Conservation (phyloP, 2,888 invertebrate species). For the Cepaea hortensis region DNA sequence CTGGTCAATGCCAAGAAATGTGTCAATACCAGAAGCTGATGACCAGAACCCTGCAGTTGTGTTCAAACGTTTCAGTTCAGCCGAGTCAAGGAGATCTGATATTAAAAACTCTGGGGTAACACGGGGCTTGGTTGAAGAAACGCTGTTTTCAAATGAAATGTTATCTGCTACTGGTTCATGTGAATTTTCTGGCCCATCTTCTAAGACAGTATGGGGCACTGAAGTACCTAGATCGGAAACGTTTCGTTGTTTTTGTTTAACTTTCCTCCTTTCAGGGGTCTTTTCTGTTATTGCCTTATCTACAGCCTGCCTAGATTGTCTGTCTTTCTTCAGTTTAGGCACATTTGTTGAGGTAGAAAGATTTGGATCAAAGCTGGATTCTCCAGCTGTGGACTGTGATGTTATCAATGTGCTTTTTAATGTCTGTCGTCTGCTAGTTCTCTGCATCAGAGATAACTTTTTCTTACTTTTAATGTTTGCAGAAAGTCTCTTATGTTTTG, state of each 20-base stretch:
- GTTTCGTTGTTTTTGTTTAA: neutral
- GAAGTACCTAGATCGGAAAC: neutral
- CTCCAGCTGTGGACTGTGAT: neutral
- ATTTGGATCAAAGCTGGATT: neutral
- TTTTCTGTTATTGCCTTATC: neutral
- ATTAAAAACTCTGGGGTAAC: constrained; percentile 16
- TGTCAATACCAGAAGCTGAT: constrained; percentile 26
- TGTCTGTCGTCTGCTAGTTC: neutral
- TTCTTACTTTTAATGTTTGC: neutral
- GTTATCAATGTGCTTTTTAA: neutral
- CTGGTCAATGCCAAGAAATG: neutral
- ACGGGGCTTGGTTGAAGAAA: neutral
- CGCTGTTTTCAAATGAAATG: neutral
- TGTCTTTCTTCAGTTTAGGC: neutral
- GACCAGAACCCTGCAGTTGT: constrained; percentile 48
- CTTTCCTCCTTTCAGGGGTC: neutral
- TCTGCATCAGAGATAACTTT: neutral
- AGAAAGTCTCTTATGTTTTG: neutral
- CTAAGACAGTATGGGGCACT: neutral
- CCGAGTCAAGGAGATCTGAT: constrained; percentile 35
- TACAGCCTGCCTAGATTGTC: neutral
- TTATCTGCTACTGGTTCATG: neutral
- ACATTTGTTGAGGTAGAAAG: neutral
- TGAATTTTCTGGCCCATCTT: neutral
- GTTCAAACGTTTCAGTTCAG: constrained; percentile 40